A percentile compares a stretch with the other conserved stretches of the same genome.
Evolutionary conservation across 2,797 vertebrate genomes (phyloP).

Genomic region (Tiaroga cobitis): DNA sequence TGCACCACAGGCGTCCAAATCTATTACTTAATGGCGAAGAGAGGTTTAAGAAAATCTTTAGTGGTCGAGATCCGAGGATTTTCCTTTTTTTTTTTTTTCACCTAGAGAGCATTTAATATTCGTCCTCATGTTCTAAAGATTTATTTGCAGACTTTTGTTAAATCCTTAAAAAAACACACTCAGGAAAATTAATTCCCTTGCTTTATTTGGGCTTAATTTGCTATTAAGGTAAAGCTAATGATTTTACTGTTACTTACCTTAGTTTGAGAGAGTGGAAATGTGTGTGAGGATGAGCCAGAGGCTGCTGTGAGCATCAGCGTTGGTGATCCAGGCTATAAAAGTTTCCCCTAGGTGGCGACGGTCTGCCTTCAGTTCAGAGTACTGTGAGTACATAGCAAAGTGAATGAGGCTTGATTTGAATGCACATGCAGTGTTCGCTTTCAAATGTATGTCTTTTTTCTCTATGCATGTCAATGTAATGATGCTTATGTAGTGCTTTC

Average conservation of each 20-base stretch:
- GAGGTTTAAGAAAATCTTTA: slow-evolving; percentile 78
- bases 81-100: slow-evolving; percentile 62
- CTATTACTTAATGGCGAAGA: slow-evolving; percentile 79
- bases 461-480: neutral
- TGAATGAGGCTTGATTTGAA: slow-evolving; percentile 1
- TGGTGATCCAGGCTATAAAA: slow-evolving; percentile 60
- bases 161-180: neutral
- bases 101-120: slow-evolving; percentile 64
- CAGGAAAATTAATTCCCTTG: slow-evolving; percentile 19
- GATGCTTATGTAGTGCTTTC: neutral
- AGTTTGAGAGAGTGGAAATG: slow-evolving; percentile 4
- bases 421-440: neutral
- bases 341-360: slow-evolving; percentile 79
- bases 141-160: slow-evolving; percentile 35
- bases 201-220: neutral
- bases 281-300: slow-evolving; percentile 54
- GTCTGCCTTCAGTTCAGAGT: slow-evolving; percentile 55
- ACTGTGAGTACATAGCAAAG: neutral
- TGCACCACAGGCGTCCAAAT: slow-evolving; percentile 75
- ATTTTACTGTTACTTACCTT: neutral
- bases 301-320: slow-evolving; percentile 40
- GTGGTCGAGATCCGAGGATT: slow-evolving; percentile 68
- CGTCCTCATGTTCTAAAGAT: slow-evolving; percentile 56
- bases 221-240: neutral
- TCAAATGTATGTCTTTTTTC: neutral